Evolutionary conservation across 2,888 invertebrate genomes (phyloP), one percentile per base, ranked within the genome.

Genomic region (Dryomyza anilis): DNA sequence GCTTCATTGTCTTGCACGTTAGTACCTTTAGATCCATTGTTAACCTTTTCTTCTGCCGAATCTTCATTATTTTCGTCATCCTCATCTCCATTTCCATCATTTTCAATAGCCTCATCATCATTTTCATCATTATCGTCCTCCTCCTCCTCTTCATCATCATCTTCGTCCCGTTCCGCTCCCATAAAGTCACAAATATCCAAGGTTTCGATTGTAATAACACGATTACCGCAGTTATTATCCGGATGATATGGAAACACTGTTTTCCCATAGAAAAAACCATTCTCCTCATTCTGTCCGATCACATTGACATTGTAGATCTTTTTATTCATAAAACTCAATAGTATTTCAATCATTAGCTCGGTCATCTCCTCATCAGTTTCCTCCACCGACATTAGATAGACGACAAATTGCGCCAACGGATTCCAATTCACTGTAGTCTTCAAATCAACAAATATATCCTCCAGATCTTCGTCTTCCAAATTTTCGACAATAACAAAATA

Each of bases 201-300:
- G 0, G 78, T 69, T 8, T 77, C 76, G 5, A 76, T 67, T 12
- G 72, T 66, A 58, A 79, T 79, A 1, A 79, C 80, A 2, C 76
- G 72, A 70, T 74, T 76, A 0, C 81, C 82, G 67, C 83, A 83
- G 66, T 78, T 76, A 33, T 79, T 78, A 39, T 78, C 75, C 25
- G 77, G 76, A 60, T 82, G 78, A 73, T 82, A 83, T 1, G 83
- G 83, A 71, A 81, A 83, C 1, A 76, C 78, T 0, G 81, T 77
- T 45, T 78, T 78, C 1, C 75, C 74, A 46, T 74, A 76, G 36
- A 75, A 74, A 30, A 70, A 72, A 7, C 68, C 73, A 7, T 73
- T 74, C 64, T 79, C 77, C 6, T 74, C 73, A 25, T 73, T 77
- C 55, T 74, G 76, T 0, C 78, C 81, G 23, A 83, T 76, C 6